A percentile compares a stretch with the other conserved stretches of the same genome.
Evolutionary conservation across 2,888 invertebrate species (phyloP).

Genomic region (Crossocerus cetratus): DNA sequence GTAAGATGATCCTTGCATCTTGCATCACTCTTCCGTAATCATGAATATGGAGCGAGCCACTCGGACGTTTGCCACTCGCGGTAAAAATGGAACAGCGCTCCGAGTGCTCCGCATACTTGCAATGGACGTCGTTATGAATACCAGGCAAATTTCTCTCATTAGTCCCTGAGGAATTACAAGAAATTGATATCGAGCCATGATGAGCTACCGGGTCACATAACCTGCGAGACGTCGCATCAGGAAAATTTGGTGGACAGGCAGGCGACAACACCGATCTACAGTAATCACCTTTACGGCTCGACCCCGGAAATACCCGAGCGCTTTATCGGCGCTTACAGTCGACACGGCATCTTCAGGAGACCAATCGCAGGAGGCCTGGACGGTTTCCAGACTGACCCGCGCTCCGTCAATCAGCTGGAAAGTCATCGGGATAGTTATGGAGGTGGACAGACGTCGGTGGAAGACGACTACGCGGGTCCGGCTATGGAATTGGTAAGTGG

Average conservation of each 20-base stretch:
- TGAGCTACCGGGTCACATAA: slow-evolving; percentile 37
- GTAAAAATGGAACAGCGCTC: background rate
- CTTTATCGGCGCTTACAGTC: slow-evolving; percentile 17
- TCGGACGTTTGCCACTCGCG: background rate
- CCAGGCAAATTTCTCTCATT: background rate
- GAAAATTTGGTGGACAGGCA: slow-evolving; percentile 30
- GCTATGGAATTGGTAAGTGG: slow-evolving; percentile 70
- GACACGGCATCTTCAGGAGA: slow-evolving; percentile 5
- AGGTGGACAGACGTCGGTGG: slow-evolving; percentile 40
- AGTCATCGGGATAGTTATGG: slow-evolving; percentile 44
- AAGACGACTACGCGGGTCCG: slow-evolving; percentile 71
- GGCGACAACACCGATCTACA: slow-evolving; percentile 24
- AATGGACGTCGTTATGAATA: too few species aligned
- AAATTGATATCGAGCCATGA: slow-evolving; percentile 37
- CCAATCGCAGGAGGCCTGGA: slow-evolving; percentile 20
- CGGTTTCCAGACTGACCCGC: slow-evolving; percentile 29
- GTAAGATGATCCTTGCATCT: slow-evolving; percentile 32
- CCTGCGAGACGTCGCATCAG: slow-evolving; percentile 33
- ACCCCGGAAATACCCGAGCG: slow-evolving; percentile 41
- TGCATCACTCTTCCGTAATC: background rate
- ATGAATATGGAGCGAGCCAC: background rate
- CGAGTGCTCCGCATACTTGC: too few species aligned
- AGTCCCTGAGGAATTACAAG: slow-evolving; percentile 46
- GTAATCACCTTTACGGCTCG: slow-evolving; percentile 45
- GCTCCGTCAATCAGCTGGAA: slow-evolving; percentile 46